A percentile compares a stretch with the other conserved stretches of the same genome.
Conservation (phyloP, 2,797 vertebrate genomes). For the Arnoldichthys spilopterus region DNA sequence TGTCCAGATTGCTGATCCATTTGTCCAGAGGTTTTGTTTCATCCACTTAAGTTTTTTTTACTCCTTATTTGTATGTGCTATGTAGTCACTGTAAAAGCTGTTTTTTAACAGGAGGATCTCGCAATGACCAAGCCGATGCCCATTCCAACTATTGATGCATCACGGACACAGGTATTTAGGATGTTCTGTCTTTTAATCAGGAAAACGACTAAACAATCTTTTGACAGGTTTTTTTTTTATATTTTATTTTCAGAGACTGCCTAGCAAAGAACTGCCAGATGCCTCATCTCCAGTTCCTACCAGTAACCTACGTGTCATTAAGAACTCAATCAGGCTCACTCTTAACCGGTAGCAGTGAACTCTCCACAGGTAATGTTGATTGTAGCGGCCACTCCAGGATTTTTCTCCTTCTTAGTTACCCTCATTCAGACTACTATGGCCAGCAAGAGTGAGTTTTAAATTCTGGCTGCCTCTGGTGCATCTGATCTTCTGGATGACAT, state of each 20-base stretch:
- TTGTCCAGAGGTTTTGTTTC: neutral
- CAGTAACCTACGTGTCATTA: conserved; percentile 90
- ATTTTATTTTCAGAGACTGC: conserved; percentile 84
- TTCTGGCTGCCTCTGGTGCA: conserved; percentile 48
- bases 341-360: conserved; percentile 85
- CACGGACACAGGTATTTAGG: conserved; percentile 87
- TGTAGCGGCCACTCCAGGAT: conserved; percentile 31
- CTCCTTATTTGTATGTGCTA: neutral
- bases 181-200: neutral
- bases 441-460: conserved; percentile 54
- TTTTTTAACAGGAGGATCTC: conserved; percentile 71
- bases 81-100: neutral
- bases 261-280: conserved; percentile 96
- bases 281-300: conserved; percentile 92
- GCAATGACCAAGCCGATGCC: conserved; percentile 80
- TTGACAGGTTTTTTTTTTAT: conserved; percentile 1
- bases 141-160: conserved; percentile 87
- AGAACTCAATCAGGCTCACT: conserved; percentile 96
- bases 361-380: conserved; percentile 73
- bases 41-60: neutral
- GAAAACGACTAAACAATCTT: neutral
- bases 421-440: conserved; percentile 35
- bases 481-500: conserved; percentile 51
- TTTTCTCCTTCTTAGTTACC: conserved; percentile 20
- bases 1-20: neutral